A percentile compares a stretch with the other conserved stretches of the same genome.
Conservation (phyloP, 2,888 invertebrate species). For the Drosophila melanosoma region DNA sequence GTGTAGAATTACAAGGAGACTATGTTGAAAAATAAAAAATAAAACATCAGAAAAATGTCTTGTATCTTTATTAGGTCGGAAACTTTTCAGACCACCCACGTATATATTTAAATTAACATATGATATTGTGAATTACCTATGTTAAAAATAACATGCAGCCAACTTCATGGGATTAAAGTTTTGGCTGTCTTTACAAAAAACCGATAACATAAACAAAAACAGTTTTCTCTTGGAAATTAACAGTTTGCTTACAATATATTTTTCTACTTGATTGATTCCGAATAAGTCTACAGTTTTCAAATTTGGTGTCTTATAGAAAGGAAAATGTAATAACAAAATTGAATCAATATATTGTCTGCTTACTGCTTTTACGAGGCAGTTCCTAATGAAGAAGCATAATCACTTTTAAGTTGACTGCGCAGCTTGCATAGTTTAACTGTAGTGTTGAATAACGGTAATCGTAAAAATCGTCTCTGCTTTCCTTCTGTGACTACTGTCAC, state of each 20-base stretch:
- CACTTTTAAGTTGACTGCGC: not conserved
- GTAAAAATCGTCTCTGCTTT: not conserved
- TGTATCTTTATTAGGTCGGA: no score
- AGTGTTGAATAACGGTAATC: not conserved
- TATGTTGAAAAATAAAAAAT: no score
- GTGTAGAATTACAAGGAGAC: no score
- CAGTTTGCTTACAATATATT: not conserved
- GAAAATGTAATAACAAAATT: not conserved
- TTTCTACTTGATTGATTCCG: not conserved
- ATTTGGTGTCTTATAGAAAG: not conserved
- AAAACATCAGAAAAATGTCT: no score
- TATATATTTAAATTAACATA: constrained; percentile 21
- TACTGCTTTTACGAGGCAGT: not conserved
- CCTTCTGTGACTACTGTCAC: not conserved
- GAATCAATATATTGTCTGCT: not conserved
- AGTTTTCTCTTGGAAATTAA: not conserved
- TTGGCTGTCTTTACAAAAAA: not conserved
- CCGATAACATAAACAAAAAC: not conserved
- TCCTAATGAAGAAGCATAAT: not conserved
- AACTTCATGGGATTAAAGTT: constrained; percentile 3
- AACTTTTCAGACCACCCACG: no score
- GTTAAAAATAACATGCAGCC: not conserved
- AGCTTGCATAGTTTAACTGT: no score
- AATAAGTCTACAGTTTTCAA: not conserved
- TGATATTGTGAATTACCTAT: constrained; percentile 11